phyloP scores from a whole-genome alignment of 2,113 vertebrate genomes.

The Spea multiplicata region DNA sequence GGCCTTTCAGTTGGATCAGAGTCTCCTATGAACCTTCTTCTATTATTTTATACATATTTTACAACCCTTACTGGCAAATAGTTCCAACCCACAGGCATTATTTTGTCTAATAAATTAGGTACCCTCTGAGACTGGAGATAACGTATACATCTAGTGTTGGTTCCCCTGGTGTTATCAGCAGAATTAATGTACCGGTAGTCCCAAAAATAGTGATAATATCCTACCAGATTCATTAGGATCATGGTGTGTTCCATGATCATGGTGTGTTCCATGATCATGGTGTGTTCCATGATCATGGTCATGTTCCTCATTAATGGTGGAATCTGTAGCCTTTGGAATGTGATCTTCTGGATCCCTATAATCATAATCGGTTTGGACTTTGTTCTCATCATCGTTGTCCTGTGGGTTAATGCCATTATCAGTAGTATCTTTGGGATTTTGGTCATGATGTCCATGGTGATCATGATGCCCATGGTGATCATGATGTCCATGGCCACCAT shows the following conservation, averaged over 20 bases:
- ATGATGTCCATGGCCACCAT: not conserved
- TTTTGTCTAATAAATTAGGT: no score
- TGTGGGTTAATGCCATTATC: not conserved
- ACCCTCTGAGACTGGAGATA: no score
- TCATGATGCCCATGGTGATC: not conserved
- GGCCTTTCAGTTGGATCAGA: no score
- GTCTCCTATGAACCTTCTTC: no score
- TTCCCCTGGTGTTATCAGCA: no score
- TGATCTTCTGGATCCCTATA: not conserved
- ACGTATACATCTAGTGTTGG: no score
- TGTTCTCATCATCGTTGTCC: not conserved
- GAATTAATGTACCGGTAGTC: not conserved
- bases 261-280: slow-evolving; percentile 6
- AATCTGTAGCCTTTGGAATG: not conserved
- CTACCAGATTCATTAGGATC: not conserved
- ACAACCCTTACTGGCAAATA: no score
- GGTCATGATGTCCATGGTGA: not conserved
- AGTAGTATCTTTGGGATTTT: not conserved
- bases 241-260: slow-evolving; percentile 7
- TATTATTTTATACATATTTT: no score
- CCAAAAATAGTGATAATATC: not conserved
- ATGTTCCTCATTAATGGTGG: not conserved
- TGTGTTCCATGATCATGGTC: slow-evolving; percentile 13
- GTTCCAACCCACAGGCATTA: no score
- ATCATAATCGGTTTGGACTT: not conserved